Conservation (phyloP, 2,113 vertebrate genomes). For the Larimichthys polyactis region DNA sequence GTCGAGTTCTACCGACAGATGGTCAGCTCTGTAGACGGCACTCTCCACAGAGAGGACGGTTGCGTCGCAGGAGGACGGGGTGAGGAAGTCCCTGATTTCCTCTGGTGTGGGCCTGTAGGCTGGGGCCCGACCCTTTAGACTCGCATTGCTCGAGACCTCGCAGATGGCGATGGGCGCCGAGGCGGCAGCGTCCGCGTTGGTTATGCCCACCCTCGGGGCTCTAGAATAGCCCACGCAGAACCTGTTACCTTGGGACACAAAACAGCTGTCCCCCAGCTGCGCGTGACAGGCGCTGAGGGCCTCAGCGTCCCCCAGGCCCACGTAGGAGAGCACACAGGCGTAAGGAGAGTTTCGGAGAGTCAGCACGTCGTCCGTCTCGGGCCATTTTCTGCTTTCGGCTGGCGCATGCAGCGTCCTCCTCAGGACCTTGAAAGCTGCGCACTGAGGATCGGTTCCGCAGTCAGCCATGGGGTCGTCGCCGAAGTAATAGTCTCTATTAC, state of each 20-base stretch:
- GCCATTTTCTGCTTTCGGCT: neutral
- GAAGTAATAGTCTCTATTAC: constrained; percentile 18
- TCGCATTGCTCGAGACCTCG: neutral
- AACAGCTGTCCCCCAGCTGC: constrained; percentile 16
- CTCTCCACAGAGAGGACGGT: neutral
- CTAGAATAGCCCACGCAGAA: neutral
- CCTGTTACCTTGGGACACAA: neutral
- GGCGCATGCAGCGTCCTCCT: neutral
- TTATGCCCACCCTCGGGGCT: neutral
- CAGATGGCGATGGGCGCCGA: constrained; percentile 1
- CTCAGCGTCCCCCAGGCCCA: neutral
- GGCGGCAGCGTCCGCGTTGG: neutral
- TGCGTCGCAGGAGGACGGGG: neutral
- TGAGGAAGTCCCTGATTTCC: constrained; percentile 13
- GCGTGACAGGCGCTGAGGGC: neutral
- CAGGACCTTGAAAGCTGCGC: neutral
- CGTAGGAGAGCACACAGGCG: constrained; percentile 11
- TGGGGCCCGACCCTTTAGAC: neutral
- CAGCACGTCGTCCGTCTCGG: neutral
- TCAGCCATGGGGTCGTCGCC: neutral
- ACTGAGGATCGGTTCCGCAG: constrained; percentile 8
- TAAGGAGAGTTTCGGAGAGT: constrained; percentile 13
- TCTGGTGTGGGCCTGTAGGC: neutral
- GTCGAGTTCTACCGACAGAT: neutral
- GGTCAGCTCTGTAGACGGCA: neutral